phyloP scores from a whole-genome alignment of 2,797 vertebrate genomes.

The Acomys russatus region DNA sequence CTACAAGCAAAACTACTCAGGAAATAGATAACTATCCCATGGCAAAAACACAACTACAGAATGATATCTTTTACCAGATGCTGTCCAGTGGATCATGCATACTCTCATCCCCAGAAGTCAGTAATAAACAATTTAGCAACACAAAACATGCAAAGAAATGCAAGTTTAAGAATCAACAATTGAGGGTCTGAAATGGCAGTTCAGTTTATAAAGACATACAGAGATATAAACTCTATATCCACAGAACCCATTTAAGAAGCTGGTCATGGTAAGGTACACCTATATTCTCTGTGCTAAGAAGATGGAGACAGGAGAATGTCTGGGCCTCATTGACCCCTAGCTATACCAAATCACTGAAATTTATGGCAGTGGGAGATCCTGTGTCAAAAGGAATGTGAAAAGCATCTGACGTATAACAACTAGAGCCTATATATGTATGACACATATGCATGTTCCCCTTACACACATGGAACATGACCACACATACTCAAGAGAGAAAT shows the following conservation, averaged over 20 bases:
- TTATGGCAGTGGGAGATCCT: not conserved
- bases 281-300: not conserved
- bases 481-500: not conserved
- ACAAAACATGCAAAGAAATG: not conserved
- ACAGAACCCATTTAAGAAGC: not conserved
- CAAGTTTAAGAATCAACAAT: not conserved
- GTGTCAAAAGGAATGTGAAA: not conserved
- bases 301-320: not conserved
- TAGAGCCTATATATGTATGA: not conserved
- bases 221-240: not conserved
- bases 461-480: not conserved
- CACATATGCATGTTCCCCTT: not conserved
- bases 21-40: too few species aligned
- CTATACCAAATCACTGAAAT: not conserved
- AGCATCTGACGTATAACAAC: too few species aligned
- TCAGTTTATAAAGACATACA: not conserved
- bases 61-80: not conserved
- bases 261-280: not conserved
- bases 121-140: not conserved
- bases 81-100: rapidly evolving
- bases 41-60: too few species aligned
- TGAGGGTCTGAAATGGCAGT: not conserved
- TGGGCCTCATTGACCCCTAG: not conserved
- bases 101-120: not conserved
- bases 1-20: too few species aligned